Conservation (phyloP, 2,113 vertebrate genomes). For the Himantopus leucocephalus region DNA sequence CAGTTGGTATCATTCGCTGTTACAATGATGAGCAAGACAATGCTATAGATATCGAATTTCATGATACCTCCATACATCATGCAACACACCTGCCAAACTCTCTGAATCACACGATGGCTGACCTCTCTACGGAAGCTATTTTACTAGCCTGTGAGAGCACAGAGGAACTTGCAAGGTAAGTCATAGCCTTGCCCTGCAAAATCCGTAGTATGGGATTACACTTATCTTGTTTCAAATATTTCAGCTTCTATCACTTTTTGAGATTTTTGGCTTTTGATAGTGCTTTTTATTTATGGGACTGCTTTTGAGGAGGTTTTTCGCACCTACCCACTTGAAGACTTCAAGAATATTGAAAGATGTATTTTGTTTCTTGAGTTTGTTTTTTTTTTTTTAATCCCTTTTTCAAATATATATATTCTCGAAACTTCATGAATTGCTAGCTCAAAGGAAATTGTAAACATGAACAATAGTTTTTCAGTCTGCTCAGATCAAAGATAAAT, state of each 20-base stretch:
- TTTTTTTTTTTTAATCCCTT: neutral
- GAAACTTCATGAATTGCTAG: neutral
- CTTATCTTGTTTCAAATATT: neutral
- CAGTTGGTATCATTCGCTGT: constrained; percentile 88
- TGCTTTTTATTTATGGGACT: neutral
- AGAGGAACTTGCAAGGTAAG: constrained; percentile 88
- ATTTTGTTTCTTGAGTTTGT: neutral
- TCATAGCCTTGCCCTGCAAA: neutral
- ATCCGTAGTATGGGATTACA: fast-evolving
- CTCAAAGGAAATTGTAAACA: neutral
- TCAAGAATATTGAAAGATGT: neutral
- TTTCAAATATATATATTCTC: neutral
- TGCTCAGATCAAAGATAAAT: neutral
- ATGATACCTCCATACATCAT: constrained; percentile 91
- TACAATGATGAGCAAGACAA: constrained; percentile 96
- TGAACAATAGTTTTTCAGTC: neutral
- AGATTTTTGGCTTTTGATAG: neutral
- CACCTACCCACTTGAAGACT: neutral
- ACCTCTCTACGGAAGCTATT: constrained; percentile 89
- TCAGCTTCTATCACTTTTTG: fast-evolving
- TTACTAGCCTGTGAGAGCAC: constrained; percentile 87
- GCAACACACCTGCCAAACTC: constrained; percentile 92
- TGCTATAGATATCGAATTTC: constrained; percentile 94
- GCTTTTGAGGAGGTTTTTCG: neutral
- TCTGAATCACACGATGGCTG: constrained; percentile 87